phyloP scores from a whole-genome alignment of 2,888 invertebrate species.

The Dryadula phaetusa region DNA sequence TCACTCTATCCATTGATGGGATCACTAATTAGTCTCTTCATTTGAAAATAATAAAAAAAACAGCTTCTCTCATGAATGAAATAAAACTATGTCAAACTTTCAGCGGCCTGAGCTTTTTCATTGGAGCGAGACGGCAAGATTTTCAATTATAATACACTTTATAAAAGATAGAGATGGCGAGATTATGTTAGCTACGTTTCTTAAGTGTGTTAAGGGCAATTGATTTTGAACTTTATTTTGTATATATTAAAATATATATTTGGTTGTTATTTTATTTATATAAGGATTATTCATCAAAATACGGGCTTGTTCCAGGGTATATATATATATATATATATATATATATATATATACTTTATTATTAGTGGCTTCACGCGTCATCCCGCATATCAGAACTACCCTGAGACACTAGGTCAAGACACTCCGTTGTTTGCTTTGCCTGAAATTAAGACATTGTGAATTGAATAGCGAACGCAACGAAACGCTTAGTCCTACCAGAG shows the following conservation, averaged over 20 bases:
- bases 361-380: too few relatives aligned
- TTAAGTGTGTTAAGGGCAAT: background rate
- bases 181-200: background rate
- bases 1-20: conserved; percentile 16
- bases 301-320: background rate
- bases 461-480: too few relatives aligned
- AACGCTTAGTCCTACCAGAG: too few relatives aligned
- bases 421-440: too few relatives aligned
- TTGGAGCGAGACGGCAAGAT: conserved; percentile 34
- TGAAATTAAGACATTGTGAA: too few relatives aligned
- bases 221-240: conserved; percentile 17
- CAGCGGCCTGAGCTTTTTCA: background rate
- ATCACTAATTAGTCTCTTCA: conserved; percentile 35
- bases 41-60: conserved; percentile 28
- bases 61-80: conserved; percentile 30
- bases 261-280: background rate
- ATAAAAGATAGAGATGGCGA: conserved; percentile 8
- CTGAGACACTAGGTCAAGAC: too few relatives aligned
- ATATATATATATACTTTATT: conserved; percentile 17
- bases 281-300: conserved; percentile 12
- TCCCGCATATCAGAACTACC: too few relatives aligned
- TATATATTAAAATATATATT: background rate
- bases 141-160: conserved; percentile 21
- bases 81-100: conserved; percentile 36
- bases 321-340: too few relatives aligned